Evolutionary conservation across 2,113 vertebrate species (phyloP).

Genomic region (Panurus biarmicus): DNA sequence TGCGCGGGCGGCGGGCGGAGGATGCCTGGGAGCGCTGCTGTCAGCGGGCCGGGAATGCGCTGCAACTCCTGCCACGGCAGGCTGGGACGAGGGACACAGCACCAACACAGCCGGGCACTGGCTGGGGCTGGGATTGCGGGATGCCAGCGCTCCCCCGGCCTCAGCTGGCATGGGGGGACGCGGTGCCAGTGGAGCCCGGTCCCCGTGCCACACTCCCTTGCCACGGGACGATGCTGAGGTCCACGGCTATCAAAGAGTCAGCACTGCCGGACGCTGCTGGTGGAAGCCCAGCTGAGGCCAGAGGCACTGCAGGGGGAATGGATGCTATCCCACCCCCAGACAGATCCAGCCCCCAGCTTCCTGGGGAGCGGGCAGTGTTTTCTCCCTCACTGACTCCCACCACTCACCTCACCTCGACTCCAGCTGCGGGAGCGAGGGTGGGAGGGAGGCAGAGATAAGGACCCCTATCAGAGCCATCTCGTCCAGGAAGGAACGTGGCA

Average conservation of each 20-base stretch:
- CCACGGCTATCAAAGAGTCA: fast-evolving
- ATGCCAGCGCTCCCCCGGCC: not conserved
- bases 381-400: not conserved
- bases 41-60: not conserved
- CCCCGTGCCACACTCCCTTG: fast-evolving
- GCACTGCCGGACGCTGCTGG: fast-evolving
- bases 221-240: fast-evolving
- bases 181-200: fast-evolving
- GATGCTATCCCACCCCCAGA: fast-evolving
- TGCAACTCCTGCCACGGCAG: not conserved
- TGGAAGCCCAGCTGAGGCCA: not conserved
- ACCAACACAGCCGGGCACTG: fast-evolving
- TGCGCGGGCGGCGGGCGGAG: not conserved
- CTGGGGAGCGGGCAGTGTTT: not conserved
- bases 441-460: not conserved
- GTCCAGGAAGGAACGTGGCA: fast-evolving
- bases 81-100: not conserved
- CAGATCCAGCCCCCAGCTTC: fast-evolving
- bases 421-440: fast-evolving
- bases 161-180: fast-evolving
- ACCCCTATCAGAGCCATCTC: not conserved
- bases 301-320: not conserved
- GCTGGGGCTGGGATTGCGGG: fast-evolving
- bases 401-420: fast-evolving
- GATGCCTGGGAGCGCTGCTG: conserved; percentile 11